Percentiles rank a stretch among this genome's conserved stretches.
Conservation (phyloP, 1,140 invertebrate genomes). For the Pteromalus puparum region DNA sequence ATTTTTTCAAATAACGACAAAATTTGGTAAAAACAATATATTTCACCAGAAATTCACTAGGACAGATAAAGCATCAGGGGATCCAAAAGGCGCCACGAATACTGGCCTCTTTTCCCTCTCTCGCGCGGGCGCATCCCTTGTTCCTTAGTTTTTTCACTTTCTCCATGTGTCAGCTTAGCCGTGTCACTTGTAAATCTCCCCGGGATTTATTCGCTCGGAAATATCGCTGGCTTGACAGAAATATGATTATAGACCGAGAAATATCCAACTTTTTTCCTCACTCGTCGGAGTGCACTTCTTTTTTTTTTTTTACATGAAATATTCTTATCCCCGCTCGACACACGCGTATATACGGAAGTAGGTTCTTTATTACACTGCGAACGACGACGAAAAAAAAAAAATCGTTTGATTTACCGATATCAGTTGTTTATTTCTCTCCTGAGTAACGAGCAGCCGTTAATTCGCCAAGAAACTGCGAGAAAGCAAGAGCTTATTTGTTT, state of each 20-base stretch:
- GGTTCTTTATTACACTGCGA: background rate
- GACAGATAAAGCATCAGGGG: no score
- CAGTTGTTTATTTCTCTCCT: background rate
- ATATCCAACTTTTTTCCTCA: background rate
- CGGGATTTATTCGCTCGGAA: constrained; percentile 41
- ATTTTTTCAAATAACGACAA: no score
- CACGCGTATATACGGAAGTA: background rate
- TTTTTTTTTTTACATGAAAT: background rate
- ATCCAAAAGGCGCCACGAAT: background rate
- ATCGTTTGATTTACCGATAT: background rate
- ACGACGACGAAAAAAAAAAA: no score
- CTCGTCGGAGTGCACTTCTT: background rate
- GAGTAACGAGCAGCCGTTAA: background rate
- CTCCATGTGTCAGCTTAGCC: constrained; percentile 20
- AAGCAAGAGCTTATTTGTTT: background rate
- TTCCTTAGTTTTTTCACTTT: constrained; percentile 13
- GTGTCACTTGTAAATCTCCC: constrained; percentile 27
- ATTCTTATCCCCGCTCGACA: background rate
- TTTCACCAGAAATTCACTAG: no score
- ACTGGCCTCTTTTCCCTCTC: background rate
- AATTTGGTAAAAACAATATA: no score
- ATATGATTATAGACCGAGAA: constrained; percentile 23
- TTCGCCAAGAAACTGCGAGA: no score
- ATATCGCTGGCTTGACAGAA: constrained; percentile 30
- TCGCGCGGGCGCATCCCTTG: background rate